Evolutionary conservation across 1,140 invertebrate genomes (phyloP).

Genomic region (Penaeus japonicus): DNA sequence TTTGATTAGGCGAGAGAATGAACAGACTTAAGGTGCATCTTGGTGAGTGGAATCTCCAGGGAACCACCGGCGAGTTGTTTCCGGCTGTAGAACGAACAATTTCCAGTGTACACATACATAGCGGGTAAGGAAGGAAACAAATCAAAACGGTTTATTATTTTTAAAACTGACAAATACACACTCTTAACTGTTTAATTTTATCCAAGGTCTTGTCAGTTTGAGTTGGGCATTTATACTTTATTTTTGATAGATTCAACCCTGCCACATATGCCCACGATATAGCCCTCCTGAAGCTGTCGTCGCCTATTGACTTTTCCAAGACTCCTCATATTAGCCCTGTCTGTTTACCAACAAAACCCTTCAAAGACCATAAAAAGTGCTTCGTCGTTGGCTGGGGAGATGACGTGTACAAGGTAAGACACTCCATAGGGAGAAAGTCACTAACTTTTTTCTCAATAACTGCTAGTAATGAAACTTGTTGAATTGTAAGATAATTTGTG

Average conservation of each 20-base stretch:
- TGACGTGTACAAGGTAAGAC: slow-evolving; percentile 46
- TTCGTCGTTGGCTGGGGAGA: slow-evolving; percentile 51
- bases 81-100: slow-evolving; percentile 36
- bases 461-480: too few species aligned
- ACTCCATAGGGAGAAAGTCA: not conserved
- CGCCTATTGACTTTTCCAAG: slow-evolving; percentile 11
- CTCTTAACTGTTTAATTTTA: too few species aligned
- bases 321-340: slow-evolving; percentile 42
- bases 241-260: slow-evolving; percentile 34
- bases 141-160: not conserved
- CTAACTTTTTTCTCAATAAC: not conserved
- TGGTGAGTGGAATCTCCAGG: slow-evolving; percentile 48
- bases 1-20: slow-evolving; percentile 8
- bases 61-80: slow-evolving; percentile 34
- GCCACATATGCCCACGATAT: slow-evolving; percentile 38
- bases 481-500: not conserved
- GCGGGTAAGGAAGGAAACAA: not conserved
- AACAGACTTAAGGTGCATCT: slow-evolving; percentile 35
- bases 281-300: slow-evolving; percentile 20
- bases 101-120: slow-evolving; percentile 32
- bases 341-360: slow-evolving; percentile 16
- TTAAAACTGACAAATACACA: not conserved
- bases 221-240: not conserved
- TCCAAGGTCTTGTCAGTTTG: too few species aligned
- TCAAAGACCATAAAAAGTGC: slow-evolving; percentile 42